Evolutionary conservation across 2,888 invertebrate species (phyloP).

Genomic region (Lamproptera curius): DNA sequence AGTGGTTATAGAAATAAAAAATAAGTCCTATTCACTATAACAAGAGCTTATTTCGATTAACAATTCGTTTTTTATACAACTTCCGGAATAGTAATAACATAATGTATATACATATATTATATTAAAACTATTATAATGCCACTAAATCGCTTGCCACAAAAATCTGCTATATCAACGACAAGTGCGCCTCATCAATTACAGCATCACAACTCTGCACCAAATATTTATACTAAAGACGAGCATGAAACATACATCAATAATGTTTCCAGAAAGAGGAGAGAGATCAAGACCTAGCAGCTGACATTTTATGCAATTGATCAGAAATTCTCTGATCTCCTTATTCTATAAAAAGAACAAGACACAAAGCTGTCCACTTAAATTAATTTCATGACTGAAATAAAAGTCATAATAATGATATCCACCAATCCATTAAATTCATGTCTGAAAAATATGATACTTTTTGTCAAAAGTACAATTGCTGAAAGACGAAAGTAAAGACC

Average conservation of each 20-base stretch:
- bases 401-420: background rate
- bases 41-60: background rate
- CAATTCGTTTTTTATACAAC: too few species aligned
- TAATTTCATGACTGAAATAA: background rate
- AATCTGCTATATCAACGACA: background rate
- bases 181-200: background rate
- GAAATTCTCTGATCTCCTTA: too few species aligned
- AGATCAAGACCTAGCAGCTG: too few species aligned
- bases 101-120: background rate
- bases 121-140: background rate
- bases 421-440: background rate
- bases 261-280: background rate
- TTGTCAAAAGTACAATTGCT: background rate
- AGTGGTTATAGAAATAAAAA: too few species aligned
- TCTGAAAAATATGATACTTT: background rate
- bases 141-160: background rate
- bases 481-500: background rate
- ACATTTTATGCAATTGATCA: too few species aligned
- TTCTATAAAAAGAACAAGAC: background rate
- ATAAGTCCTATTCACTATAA: background rate
- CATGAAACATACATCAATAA: background rate
- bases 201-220: too few species aligned
- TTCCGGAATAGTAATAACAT: too few species aligned
- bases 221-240: too few species aligned
- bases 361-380: background rate